These are phyloP conservation scores for Notamacropus eugenii DNA, from an alignment of 2,797 vertebrate genomes.

Conservation along the genomic window DNA sequence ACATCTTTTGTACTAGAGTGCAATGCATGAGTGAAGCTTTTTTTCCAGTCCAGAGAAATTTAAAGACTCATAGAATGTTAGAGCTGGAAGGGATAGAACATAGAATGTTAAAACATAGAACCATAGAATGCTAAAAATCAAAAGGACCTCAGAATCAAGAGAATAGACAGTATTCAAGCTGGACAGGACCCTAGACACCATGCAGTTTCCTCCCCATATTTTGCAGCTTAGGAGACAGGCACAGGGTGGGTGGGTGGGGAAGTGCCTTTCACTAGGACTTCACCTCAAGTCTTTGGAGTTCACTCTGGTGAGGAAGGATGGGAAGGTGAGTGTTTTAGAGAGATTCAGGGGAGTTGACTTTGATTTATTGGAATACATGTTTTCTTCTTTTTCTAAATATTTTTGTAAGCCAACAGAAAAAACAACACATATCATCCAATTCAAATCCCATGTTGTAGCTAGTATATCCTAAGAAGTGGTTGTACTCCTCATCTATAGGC, in stretches of 20 bases:
- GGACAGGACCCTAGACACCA: neutral
- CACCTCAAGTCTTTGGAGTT: neutral
- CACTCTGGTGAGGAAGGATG: neutral
- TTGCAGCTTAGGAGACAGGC: neutral
- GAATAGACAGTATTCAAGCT: neutral
- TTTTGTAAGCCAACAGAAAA: neutral
- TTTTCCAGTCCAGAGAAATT: neutral
- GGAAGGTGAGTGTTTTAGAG: neutral
- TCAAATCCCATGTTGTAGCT: neutral
- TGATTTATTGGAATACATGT: neutral
- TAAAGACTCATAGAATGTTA: neutral
- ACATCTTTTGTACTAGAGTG: constrained; percentile 15
- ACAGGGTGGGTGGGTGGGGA: no score
- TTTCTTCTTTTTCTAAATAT: neutral
- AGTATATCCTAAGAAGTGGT: neutral
- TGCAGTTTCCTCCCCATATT: neutral
- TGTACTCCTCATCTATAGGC: neutral
- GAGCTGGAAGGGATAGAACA: neutral
- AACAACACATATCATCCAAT: neutral
- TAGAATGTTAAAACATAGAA: neutral
- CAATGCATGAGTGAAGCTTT: neutral
- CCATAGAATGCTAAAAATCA: neutral
- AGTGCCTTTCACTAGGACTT: neutral
- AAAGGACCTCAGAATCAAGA: neutral
- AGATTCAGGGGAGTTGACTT: neutral